Evolutionary conservation across 2,888 invertebrate species (phyloP).

Genomic region (Cephus pulcher): DNA sequence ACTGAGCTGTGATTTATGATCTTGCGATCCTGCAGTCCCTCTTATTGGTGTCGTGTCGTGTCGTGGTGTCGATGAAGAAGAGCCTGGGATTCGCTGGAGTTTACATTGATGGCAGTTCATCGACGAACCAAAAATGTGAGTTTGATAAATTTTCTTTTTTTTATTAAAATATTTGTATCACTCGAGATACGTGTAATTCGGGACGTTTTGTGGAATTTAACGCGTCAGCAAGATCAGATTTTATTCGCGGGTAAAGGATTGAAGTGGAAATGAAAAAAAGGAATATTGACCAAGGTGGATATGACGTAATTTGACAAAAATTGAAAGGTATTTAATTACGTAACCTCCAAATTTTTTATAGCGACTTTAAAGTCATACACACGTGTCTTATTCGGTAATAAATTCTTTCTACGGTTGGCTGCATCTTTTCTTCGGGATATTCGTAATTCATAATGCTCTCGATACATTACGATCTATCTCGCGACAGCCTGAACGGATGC

Average conservation of each 20-base stretch:
- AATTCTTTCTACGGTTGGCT: background rate
- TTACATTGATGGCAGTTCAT: constrained; percentile 63
- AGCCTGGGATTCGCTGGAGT: constrained; percentile 27
- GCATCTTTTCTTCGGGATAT: background rate
- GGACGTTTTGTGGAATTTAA: background rate
- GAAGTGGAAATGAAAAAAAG: background rate
- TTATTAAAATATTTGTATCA: background rate
- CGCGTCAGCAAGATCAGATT: background rate
- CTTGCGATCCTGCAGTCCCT: background rate
- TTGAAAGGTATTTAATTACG: background rate
- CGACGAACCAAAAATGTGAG: constrained; percentile 66
- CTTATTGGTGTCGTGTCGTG: constrained; percentile 2
- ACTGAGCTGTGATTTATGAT: constrained; percentile 1
- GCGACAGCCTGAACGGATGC: background rate
- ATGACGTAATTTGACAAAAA: background rate
- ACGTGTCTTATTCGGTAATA: background rate
- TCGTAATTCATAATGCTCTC: background rate
- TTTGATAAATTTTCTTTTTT: background rate
- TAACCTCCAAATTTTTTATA: background rate
- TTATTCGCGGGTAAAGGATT: background rate
- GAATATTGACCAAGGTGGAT: background rate
- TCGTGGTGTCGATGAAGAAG: constrained; percentile 20
- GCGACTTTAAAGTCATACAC: background rate
- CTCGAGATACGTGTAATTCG: background rate
- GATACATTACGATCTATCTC: background rate